Base-by-base conservation (phyloP, 2,888 invertebrate genomes). In the Ligdia adustata region DNA sequence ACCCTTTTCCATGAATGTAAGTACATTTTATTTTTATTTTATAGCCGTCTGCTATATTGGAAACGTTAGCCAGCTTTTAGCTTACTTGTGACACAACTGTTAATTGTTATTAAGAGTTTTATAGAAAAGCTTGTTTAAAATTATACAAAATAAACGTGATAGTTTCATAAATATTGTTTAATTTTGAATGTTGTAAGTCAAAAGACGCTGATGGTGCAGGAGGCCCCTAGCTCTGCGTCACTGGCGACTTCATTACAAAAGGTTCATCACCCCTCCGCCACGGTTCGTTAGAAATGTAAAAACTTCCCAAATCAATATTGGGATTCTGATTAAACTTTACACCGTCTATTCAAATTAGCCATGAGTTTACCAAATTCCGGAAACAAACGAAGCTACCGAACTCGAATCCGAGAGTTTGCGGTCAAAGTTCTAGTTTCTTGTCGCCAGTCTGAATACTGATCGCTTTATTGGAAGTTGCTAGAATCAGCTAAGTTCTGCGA, bases 241-340 rank as follows among this genome's bases (percentile, higher is more conserved):
- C 28, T 35, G 35, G 35, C 24, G 7, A 24, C 57, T 62, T 65
- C 57, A 57, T 54, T 52, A 56, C 60, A 56, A 51, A 52, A 44
- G 67, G 66, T 70, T 76, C 74, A 77, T 78, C 66, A 69, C 65
- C 61, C 60, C 60, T 60, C n/a, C 65, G 69, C 66, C 69, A 77
- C 62, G 79, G 75, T 79, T 82, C 79, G 81, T 84, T 85, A 81
- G 72, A 69, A 73, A 76, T 76, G 76, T 75, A 77, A 81, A 80
- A 84, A 82, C 68, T 76, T 38, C 72, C 72, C 62, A 66, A 76
- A 79, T 78, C 83, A 80, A 81, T 83, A 81, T 78, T 76, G 68
- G 47, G 59, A 70, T 64, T 67, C 63, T 72, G 75, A 76, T 79
- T 79, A 72, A 81, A 80, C 76, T 78, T 78, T 70, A 69, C 72